These are phyloP conservation scores for Cheilinus undulatus DNA, from an alignment of 2,113 vertebrate species.

Conservation along the genomic window DNA sequence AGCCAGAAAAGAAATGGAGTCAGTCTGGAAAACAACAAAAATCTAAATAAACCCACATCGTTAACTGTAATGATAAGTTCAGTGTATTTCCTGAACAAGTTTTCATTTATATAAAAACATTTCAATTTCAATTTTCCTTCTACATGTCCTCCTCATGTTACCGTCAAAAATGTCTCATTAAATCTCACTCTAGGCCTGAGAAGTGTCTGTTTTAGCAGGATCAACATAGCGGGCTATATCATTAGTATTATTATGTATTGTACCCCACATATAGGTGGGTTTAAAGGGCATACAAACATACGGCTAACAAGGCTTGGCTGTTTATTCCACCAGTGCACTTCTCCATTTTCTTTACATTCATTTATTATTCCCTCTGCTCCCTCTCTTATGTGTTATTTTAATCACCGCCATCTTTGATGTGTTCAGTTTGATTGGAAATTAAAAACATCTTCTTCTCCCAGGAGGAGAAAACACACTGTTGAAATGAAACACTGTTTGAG, in stretches of 20 bases:
- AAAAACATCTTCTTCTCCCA: constrained; percentile 25
- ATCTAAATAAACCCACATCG: too few relatives aligned
- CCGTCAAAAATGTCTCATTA: background rate
- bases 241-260: background rate
- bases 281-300: background rate
- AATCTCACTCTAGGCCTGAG: background rate
- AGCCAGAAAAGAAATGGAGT: too few relatives aligned
- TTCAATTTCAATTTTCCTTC: background rate
- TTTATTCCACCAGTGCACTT: background rate
- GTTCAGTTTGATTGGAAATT: constrained; percentile 16
- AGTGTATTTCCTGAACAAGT: background rate
- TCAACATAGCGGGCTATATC: background rate
- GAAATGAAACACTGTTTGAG: constrained; percentile 13
- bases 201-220: background rate
- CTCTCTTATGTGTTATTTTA: constrained; percentile 19
- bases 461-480: constrained; percentile 10
- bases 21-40: too few relatives aligned
- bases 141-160: background rate
- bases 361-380: constrained; percentile 17
- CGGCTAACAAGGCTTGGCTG: background rate
- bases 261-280: background rate
- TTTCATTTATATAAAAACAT: background rate
- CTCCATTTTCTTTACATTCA: constrained; percentile 2
- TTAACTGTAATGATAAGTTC: too few relatives aligned
- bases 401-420: constrained; percentile 39